Conservation (phyloP, 2,113 vertebrate species). For the Hirundichthys speculiger region DNA sequence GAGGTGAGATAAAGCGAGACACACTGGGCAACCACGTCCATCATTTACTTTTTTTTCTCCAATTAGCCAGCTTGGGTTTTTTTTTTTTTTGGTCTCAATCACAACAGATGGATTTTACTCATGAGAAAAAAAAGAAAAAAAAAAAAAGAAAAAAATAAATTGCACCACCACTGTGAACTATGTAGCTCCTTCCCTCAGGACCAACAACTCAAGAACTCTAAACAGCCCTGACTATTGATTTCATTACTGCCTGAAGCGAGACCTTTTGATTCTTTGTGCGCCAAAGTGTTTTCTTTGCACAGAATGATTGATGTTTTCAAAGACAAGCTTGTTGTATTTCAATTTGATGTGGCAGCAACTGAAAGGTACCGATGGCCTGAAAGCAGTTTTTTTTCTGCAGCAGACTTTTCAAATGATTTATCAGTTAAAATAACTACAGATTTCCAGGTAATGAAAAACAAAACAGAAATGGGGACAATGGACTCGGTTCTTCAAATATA, state of each 20-base stretch:
- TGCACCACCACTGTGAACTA: background rate
- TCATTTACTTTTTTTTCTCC: background rate
- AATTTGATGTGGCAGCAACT: conserved; percentile 14
- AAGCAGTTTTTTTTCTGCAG: background rate
- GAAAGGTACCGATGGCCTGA: background rate
- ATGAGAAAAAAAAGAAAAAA: too few species aligned
- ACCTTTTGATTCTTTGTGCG: conserved; percentile 14
- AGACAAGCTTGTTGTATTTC: conserved; percentile 6
- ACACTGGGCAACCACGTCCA: background rate
- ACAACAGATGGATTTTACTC: background rate
- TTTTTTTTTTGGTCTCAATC: background rate
- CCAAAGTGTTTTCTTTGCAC: conserved; percentile 10
- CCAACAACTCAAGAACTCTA: conserved; percentile 34
- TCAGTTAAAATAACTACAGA: background rate
- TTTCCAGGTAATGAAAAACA: too few species aligned
- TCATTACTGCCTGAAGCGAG: conserved; percentile 22
- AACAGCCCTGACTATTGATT: conserved; percentile 34
- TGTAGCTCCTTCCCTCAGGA: background rate
- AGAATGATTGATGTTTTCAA: conserved; percentile 30
- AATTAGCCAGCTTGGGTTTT: too few species aligned
- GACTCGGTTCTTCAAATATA: too few species aligned
- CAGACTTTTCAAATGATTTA: conserved; percentile 13
- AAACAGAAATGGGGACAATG: too few species aligned
- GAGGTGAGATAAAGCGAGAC: too few species aligned
- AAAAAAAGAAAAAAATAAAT: too few species aligned